Evolutionary conservation across 2,888 invertebrate genomes (phyloP).

Genomic region (Meghimatium bilineatum): DNA sequence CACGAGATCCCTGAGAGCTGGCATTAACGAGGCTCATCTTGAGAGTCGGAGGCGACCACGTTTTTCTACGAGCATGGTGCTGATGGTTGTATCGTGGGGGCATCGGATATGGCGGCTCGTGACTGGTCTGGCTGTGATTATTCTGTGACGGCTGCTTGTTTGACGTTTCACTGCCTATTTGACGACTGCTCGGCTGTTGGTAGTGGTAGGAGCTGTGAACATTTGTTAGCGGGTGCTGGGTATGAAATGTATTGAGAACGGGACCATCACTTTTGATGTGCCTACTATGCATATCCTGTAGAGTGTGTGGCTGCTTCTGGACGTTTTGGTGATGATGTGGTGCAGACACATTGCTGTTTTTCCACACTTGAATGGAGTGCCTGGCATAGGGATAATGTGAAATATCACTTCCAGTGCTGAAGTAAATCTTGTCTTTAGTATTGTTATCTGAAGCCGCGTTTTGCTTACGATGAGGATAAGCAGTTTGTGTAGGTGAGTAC

Average conservation of each 20-base stretch:
- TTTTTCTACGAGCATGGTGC: slow-evolving; percentile 54
- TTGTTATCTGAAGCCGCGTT: neutral
- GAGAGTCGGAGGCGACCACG: slow-evolving; percentile 67
- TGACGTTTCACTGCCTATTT: neutral
- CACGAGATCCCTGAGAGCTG: slow-evolving; percentile 52
- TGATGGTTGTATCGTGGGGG: slow-evolving; percentile 47
- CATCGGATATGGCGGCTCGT: slow-evolving; percentile 35
- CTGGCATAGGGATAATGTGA: slow-evolving; percentile 8
- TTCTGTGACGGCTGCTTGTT: neutral
- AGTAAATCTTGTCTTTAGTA: slow-evolving; percentile 17
- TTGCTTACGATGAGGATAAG: neutral
- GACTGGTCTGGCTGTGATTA: neutral
- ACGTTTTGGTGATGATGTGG: neutral
- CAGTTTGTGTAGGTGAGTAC: slow-evolving; percentile 25
- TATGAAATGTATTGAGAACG: slow-evolving; percentile 24
- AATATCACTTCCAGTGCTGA: neutral
- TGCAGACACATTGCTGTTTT: slow-evolving; percentile 3
- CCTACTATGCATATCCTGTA: neutral
- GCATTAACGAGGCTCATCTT: slow-evolving; percentile 55
- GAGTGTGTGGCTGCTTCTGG: neutral
- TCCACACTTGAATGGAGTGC: slow-evolving; percentile 27
- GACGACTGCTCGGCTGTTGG: slow-evolving; percentile 21
- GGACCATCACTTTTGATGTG: slow-evolving; percentile 6
- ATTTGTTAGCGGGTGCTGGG: slow-evolving; percentile 26
- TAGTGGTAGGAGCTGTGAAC: slow-evolving; percentile 18